Evolutionary conservation across 2,888 invertebrate genomes (phyloP).

Genomic region (Carcina quercana): DNA sequence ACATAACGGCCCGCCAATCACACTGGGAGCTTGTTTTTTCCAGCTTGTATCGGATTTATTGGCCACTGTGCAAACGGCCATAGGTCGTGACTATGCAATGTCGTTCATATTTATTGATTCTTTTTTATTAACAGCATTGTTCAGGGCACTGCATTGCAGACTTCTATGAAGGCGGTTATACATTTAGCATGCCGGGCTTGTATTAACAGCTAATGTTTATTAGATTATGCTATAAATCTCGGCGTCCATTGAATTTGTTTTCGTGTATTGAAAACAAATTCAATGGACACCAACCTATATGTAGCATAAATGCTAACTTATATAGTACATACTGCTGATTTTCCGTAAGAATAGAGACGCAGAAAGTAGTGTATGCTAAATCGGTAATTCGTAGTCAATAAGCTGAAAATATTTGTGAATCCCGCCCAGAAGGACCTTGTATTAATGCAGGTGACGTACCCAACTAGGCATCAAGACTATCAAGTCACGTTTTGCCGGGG

Average conservation of each 20-base stretch:
- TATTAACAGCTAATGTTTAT: not conserved
- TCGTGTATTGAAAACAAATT: too few species aligned
- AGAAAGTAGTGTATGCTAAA: too few species aligned
- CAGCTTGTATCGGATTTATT: conserved; percentile 27
- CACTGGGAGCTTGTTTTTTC: conserved; percentile 33
- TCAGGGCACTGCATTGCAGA: not conserved
- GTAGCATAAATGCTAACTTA: too few species aligned
- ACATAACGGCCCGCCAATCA: conserved; percentile 44
- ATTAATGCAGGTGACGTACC: conserved; percentile 2
- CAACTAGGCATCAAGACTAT: conserved; percentile 5
- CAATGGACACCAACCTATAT: too few species aligned
- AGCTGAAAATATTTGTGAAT: too few species aligned
- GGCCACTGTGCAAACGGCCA: conserved; percentile 20
- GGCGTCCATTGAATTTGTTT: too few species aligned
- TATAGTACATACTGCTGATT: too few species aligned
- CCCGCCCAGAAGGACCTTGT: too few species aligned
- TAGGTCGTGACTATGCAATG: conserved; percentile 31
- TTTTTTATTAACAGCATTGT: conserved; percentile 17
- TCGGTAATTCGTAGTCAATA: too few species aligned
- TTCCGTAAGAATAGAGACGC: too few species aligned
- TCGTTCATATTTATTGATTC: conserved; percentile 26
- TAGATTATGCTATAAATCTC: too few species aligned
- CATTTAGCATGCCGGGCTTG: not conserved
- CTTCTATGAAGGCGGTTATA: not conserved
- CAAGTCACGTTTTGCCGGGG: conserved; percentile 28